Evolutionary conservation across 2,888 invertebrate species (phyloP).

Genomic region (Aphrophora alni): DNA sequence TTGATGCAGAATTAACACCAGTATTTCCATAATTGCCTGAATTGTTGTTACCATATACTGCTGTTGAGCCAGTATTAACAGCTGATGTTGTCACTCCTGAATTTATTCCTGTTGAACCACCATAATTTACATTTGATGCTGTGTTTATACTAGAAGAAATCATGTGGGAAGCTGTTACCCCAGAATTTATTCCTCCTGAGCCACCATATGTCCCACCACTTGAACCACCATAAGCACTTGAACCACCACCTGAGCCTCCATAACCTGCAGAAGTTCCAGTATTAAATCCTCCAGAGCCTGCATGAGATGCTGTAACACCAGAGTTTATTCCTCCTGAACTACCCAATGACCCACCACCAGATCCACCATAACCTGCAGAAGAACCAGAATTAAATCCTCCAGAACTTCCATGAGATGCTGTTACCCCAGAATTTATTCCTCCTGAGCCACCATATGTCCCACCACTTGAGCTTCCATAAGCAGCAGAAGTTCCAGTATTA

Average conservation of each 20-base stretch:
- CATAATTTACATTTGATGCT: not conserved
- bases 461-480: not conserved
- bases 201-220: no score
- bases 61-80: not conserved
- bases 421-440: not conserved
- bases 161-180: not conserved
- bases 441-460: not conserved
- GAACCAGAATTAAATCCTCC: constrained; percentile 22
- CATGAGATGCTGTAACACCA: not conserved
- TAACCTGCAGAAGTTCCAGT: not conserved
- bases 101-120: not conserved
- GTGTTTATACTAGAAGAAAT: not conserved
- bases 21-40: not conserved
- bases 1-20: not conserved
- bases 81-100: not conserved
- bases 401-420: constrained; percentile 9
- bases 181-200: no score
- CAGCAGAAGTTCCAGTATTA: constrained; percentile 12
- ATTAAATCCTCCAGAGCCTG: not conserved
- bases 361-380: constrained; percentile 4
- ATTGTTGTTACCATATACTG: not conserved
- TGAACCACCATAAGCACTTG: no score
- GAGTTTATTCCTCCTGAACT: not conserved
- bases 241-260: not conserved
- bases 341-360: not conserved